Conservation (phyloP, 2,888 invertebrate species). For the Tipula confusa region DNA sequence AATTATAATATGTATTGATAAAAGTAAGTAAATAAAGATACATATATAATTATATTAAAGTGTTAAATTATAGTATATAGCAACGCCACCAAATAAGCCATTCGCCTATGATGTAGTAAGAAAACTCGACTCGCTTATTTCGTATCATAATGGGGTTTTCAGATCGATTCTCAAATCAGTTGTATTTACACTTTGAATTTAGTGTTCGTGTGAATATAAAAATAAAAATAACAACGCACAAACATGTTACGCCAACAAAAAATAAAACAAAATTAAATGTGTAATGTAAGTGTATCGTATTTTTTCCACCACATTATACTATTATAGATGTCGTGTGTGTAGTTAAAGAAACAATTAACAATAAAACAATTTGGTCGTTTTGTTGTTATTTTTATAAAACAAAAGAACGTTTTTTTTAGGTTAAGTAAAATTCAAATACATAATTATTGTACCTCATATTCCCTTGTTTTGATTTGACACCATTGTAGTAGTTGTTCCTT, state of each 20-base stretch:
- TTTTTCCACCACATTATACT: neutral
- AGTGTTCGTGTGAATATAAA: neutral
- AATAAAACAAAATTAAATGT: neutral
- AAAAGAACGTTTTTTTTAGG: constrained; percentile 7
- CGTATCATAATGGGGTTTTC: neutral
- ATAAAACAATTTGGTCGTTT: neutral
- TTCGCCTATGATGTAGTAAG: neutral
- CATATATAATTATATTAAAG: neutral
- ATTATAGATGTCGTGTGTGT: constrained; percentile 21
- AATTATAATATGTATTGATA: neutral
- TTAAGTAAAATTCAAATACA: neutral
- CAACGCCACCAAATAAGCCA: neutral
- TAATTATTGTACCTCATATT: constrained; percentile 76
- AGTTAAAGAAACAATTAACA: neutral
- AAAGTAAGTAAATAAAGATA: neutral
- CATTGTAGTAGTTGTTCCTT: constrained; percentile 95
- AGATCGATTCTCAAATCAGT: neutral
- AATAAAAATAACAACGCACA: constrained; percentile 14
- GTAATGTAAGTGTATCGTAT: neutral
- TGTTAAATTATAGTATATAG: neutral
- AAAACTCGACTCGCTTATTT: neutral
- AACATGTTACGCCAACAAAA: neutral
- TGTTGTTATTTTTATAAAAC: constrained; percentile 27
- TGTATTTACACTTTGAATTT: neutral
- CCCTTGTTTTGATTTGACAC: constrained; percentile 96